Evolutionary conservation across 2,888 invertebrate species (phyloP).

Genomic region (Zhuqinia jingwanae): DNA sequence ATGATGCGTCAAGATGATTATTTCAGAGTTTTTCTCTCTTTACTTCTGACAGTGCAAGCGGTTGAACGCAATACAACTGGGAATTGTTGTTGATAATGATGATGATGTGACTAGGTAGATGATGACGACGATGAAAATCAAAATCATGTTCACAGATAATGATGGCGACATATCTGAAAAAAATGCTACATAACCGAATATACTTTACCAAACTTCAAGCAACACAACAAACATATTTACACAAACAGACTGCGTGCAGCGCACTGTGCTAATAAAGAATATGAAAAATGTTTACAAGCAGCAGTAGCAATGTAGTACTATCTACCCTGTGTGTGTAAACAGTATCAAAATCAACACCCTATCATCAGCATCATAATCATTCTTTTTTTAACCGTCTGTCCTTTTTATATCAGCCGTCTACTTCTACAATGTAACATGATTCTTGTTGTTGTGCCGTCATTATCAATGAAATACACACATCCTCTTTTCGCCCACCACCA

Average conservation of each 20-base stretch:
- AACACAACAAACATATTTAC: too few species aligned
- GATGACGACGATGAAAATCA: constrained; percentile 58
- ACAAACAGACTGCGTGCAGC: not conserved
- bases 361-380: too few species aligned
- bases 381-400: constrained; percentile 5
- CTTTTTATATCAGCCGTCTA: not conserved
- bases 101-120: constrained; percentile 60
- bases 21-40: not conserved
- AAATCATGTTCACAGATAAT: not conserved
- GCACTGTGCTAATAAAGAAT: not conserved
- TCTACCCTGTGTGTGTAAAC: constrained; percentile 22
- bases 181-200: constrained; percentile 1
- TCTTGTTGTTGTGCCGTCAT: constrained; percentile 28
- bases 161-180: constrained; percentile 57
- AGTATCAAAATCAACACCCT: constrained; percentile 37
- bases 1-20: constrained; percentile 50
- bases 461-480: constrained; percentile 27
- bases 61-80: constrained; percentile 40
- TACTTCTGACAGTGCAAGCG: not conserved
- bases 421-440: too few species aligned
- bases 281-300: too few species aligned
- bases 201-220: too few species aligned
- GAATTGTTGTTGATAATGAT: constrained; percentile 31
- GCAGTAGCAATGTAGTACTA: not conserved
- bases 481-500: constrained; percentile 5